Evolutionary conservation across 2,888 invertebrate species (phyloP).

Genomic region (Cremastobaeus sp.): DNA sequence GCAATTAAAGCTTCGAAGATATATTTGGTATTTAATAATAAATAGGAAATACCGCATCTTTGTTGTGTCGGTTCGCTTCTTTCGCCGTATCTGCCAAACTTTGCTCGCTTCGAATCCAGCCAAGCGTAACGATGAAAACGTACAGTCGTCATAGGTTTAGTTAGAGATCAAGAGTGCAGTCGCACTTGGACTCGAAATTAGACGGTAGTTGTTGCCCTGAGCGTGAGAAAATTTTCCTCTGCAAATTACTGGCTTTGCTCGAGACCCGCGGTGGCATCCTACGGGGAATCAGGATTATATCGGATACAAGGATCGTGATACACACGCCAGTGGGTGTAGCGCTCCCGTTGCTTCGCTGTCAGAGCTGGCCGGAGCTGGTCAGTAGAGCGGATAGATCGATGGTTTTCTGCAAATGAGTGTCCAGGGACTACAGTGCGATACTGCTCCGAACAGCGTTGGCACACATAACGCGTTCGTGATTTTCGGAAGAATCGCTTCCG

Average conservation of each 20-base stretch:
- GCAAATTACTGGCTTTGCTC: slow-evolving; percentile 60
- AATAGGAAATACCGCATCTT: not conserved
- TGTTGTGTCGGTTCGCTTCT: not conserved
- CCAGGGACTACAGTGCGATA: slow-evolving; percentile 50
- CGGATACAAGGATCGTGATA: slow-evolving; percentile 61
- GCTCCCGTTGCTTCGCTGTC: slow-evolving; percentile 31
- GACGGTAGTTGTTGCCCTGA: slow-evolving; percentile 60
- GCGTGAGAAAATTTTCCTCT: slow-evolving; percentile 62
- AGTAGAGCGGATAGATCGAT: slow-evolving; percentile 57
- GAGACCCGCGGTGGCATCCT: slow-evolving; percentile 58
- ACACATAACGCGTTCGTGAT: slow-evolving; percentile 39
- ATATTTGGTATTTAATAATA: not conserved
- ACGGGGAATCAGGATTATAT: slow-evolving; percentile 60
- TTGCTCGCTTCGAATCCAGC: slow-evolving; percentile 23
- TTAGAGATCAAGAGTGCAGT: slow-evolving; percentile 31
- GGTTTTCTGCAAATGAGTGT: slow-evolving; percentile 57
- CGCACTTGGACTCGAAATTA: slow-evolving; percentile 56
- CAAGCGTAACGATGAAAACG: slow-evolving; percentile 43
- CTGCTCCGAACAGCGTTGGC: slow-evolving; percentile 42
- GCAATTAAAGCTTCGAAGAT: not conserved
- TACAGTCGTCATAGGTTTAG: slow-evolving; percentile 43
- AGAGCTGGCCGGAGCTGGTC: slow-evolving; percentile 37
- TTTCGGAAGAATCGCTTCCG: slow-evolving; percentile 51
- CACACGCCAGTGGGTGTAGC: slow-evolving; percentile 56
- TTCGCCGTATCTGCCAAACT: slow-evolving; percentile 4